A percentile compares a stretch with the other conserved stretches of the same genome.
These are phyloP conservation scores for Automeris io DNA, from an alignment of 2,888 invertebrate species.

Conservation along the genomic window DNA sequence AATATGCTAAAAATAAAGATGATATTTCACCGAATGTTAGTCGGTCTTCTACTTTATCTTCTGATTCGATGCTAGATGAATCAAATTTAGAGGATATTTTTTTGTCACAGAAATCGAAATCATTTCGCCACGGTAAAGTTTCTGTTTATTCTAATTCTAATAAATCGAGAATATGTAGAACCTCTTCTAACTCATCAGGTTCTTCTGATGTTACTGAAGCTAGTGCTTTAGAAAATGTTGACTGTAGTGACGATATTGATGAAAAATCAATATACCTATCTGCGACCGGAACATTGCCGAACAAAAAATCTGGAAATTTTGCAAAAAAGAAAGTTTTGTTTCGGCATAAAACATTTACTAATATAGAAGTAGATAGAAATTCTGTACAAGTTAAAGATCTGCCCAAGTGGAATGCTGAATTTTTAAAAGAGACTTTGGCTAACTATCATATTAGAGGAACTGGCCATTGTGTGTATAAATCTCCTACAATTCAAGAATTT, in stretches of 20 bases:
- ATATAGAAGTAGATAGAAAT: slow-evolving; percentile 62
- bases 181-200: slow-evolving; percentile 53
- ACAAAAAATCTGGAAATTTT: slow-evolving; percentile 38
- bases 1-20: slow-evolving; percentile 26
- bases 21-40: slow-evolving; percentile 35
- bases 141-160: slow-evolving; percentile 28
- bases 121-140: slow-evolving; percentile 52
- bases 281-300: slow-evolving; percentile 64
- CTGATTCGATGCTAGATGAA: slow-evolving; percentile 65
- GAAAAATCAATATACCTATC: slow-evolving; percentile 50
- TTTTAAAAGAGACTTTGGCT: slow-evolving; percentile 59
- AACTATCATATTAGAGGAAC: slow-evolving; percentile 69
- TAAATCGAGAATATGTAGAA: slow-evolving; percentile 41
- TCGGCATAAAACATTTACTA: slow-evolving; percentile 69
- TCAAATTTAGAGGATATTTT: slow-evolving; percentile 68
- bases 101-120: slow-evolving; percentile 63
- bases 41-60: slow-evolving; percentile 55
- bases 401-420: slow-evolving; percentile 48
- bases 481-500: slow-evolving; percentile 62
- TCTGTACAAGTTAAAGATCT: slow-evolving; percentile 46
- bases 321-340: slow-evolving; percentile 60
- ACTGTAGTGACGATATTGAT: slow-evolving; percentile 49
- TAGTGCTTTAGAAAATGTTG: slow-evolving; percentile 70
- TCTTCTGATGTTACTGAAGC: slow-evolving; percentile 53
- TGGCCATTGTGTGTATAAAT: slow-evolving; percentile 66